Evolutionary conservation across 2,113 vertebrate genomes (phyloP).

Genomic region (Irena cyanogastra): DNA sequence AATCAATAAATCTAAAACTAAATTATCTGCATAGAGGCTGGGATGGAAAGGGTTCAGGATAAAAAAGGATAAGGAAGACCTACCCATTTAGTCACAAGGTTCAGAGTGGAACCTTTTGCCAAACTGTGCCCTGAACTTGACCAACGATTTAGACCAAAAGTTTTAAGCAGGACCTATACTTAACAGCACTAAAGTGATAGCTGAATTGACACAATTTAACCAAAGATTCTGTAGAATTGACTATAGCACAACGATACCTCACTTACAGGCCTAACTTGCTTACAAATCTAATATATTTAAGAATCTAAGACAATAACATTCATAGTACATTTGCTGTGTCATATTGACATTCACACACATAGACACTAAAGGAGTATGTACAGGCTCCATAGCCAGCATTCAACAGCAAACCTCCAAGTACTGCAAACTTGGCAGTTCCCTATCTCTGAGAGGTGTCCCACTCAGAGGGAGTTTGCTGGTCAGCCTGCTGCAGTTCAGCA

Average conservation of each 20-base stretch:
- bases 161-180: neutral
- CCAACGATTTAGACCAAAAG: neutral
- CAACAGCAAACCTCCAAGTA: rapidly evolving
- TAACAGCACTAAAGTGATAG: neutral
- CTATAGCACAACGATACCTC: neutral
- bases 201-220: neutral
- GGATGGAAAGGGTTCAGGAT: neutral
- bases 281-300: neutral
- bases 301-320: neutral
- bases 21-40: neutral
- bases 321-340: neutral
- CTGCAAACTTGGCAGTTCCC: neutral
- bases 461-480: neutral
- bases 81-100: neutral
- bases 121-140: neutral
- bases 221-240: neutral
- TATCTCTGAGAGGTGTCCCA: neutral
- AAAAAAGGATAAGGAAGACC: neutral
- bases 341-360: neutral
- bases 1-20: neutral
- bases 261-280: neutral
- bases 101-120: neutral
- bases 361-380: neutral
- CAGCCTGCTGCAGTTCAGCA: neutral
- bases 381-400: neutral